phyloP scores from a whole-genome alignment of 1,140 invertebrate genomes.

The Calliphora vicina region DNA sequence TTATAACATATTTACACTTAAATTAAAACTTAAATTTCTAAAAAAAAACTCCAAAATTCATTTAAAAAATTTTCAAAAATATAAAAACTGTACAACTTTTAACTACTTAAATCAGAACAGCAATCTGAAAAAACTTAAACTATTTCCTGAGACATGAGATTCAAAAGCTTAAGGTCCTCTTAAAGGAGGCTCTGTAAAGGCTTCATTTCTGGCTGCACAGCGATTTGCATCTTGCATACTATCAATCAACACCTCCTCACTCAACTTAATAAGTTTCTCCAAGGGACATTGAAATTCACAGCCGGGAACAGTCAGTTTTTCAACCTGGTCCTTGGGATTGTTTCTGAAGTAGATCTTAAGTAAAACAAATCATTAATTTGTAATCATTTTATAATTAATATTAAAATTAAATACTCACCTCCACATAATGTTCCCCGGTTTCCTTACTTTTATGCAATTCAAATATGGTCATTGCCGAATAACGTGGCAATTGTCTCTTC shows the following conservation, averaged over 20 bases:
- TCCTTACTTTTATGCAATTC: constrained; percentile 72
- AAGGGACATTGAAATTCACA: constrained; percentile 71
- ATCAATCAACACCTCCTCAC: constrained; percentile 67
- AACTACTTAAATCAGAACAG: no score
- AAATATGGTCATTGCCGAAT: constrained; percentile 75
- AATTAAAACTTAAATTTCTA: no score
- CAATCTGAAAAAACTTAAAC: neutral
- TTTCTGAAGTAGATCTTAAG: constrained; percentile 70
- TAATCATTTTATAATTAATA: constrained; percentile 20
- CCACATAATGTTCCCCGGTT: constrained; percentile 65
- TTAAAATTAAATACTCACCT: constrained; percentile 61
- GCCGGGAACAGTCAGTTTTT: constrained; percentile 69
- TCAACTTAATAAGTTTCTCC: constrained; percentile 65
- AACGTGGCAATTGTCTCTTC: constrained; percentile 74
- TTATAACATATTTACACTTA: no score
- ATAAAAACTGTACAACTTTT: no score
- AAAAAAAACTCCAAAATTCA: no score
- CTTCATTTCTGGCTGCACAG: constrained; percentile 67
- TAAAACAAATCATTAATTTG: constrained; percentile 26
- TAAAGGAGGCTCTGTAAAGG: constrained; percentile 65
- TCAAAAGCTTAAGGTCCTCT: constrained; percentile 62
- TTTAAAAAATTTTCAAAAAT: no score
- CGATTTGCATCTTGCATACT: constrained; percentile 66
- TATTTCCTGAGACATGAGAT: constrained; percentile 3
- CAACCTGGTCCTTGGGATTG: constrained; percentile 65